These are phyloP conservation scores for Caenorhabditis sinica DNA, from an alignment of 2,888 invertebrate species.

Conservation along the genomic window DNA sequence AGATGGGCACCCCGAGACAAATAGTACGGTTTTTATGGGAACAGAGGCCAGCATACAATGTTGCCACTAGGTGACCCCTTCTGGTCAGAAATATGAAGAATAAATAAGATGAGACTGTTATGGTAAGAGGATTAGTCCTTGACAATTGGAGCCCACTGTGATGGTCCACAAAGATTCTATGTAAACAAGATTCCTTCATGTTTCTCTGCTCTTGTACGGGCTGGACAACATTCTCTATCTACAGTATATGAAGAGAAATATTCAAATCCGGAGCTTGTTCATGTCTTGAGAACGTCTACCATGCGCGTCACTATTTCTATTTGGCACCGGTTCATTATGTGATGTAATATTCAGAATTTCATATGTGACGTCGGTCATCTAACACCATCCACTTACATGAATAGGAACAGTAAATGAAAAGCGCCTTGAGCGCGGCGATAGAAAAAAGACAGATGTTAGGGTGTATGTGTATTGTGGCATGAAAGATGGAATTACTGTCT, in stretches of 20 bases:
- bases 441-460: constrained; percentile 58
- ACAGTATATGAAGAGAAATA: too few relatives aligned
- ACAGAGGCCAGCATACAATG: constrained; percentile 55
- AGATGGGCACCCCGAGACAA: constrained; percentile 51
- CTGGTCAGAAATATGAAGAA: constrained; percentile 36
- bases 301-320: background rate
- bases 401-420: constrained; percentile 24
- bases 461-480: constrained; percentile 53
- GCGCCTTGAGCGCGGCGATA: constrained; percentile 21
- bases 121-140: constrained; percentile 15
- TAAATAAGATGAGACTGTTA: constrained; percentile 2
- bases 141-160: background rate
- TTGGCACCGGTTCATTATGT: constrained; percentile 22
- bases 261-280: constrained; percentile 8
- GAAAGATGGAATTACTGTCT: constrained; percentile 62
- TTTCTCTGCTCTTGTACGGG: too few relatives aligned
- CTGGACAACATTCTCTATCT: too few relatives aligned
- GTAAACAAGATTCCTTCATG: background rate
- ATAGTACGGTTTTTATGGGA: constrained; percentile 54
- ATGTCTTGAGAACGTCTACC: background rate
- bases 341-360: constrained; percentile 45
- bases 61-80: constrained; percentile 54
- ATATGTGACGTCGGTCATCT: constrained; percentile 37
- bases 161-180: background rate
- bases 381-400: constrained; percentile 1